Base-by-base conservation (phyloP, 2,113 vertebrate species). In the Labeo catla region DNA sequence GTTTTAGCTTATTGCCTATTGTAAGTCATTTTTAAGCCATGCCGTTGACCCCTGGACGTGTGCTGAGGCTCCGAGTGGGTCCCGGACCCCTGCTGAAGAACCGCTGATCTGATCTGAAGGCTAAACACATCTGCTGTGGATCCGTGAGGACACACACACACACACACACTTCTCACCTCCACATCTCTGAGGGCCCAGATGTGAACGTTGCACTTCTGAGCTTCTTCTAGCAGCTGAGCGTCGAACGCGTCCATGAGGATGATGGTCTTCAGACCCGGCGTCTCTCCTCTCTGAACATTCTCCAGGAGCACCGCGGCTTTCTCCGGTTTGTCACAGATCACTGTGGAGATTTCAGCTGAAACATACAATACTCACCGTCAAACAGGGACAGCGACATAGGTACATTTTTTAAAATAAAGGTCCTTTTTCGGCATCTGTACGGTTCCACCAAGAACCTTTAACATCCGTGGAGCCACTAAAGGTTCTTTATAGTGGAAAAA, bases 181-280 rank as follows among this genome's bases (percentile, higher is more conserved):
- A 99, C 91, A 79, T 97, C 96, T 86, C 95, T 93, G 90, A 99
- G 93, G 89, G 95, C 93, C 91, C 97, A 96, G 81, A 99, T 90
- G 39, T 94, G 91, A 80, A 99, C 96, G 0, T 96, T 96, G 0
- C 96, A 97, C 86, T 87, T 89, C 70, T 90, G 90, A 21, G 96
- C 96, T 34, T 94, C 93, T 85, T 97, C 96, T 50, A 68, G 50
- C 15, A 99, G 93, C 57, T 93, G 91, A 0, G 93, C 89, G 66
- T 97, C 96, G 1, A 98, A 97, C 0, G 94, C 90, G 10, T 99
- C 97, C 97, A 99, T 99, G 63, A 99, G 93, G 92, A 99, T 94
- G 87, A 99, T 95, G 83, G 93, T 95, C 83, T 92, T 95, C 88
- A 99, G 93, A 52, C 95, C 95, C 0, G 95, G 95, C 0, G 96